Evolutionary conservation across 2,888 invertebrate genomes (phyloP).

Genomic region (Glyphotaelius pellucidus): DNA sequence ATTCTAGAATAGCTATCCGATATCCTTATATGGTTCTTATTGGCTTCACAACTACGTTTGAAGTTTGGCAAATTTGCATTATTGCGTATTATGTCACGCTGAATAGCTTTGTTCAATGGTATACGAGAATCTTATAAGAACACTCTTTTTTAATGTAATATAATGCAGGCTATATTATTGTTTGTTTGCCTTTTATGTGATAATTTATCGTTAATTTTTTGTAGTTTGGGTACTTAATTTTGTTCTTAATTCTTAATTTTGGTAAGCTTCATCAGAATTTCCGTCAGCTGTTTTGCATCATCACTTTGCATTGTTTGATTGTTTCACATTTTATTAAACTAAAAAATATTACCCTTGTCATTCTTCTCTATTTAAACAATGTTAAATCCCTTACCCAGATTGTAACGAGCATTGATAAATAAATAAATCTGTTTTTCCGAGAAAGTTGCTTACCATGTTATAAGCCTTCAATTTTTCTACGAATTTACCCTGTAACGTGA

Average conservation of each 20-base stretch:
- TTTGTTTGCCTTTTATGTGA: too few species aligned
- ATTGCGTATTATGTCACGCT: background rate
- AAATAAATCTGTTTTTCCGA: background rate
- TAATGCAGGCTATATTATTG: too few species aligned
- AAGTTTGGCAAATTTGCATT: background rate
- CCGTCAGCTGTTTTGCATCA: background rate
- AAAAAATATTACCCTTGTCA: background rate
- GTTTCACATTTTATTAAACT: background rate
- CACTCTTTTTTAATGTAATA: background rate
- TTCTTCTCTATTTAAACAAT: background rate
- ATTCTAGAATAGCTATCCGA: background rate
- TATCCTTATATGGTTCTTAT: background rate
- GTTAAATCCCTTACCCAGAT: background rate
- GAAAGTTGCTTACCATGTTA: background rate
- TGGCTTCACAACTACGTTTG: background rate
- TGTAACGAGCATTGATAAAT: background rate
- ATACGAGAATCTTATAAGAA: background rate
- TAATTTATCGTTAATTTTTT: too few species aligned
- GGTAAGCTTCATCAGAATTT: background rate
- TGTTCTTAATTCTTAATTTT: too few species aligned
- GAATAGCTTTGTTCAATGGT: too few species aligned
- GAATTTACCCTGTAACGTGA: background rate
- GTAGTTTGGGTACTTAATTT: too few species aligned
- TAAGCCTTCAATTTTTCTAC: background rate
- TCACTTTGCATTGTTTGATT: background rate